These are phyloP conservation scores for Tachystola acroxantha DNA, from an alignment of 2,888 invertebrate species.

Conservation along the genomic window DNA sequence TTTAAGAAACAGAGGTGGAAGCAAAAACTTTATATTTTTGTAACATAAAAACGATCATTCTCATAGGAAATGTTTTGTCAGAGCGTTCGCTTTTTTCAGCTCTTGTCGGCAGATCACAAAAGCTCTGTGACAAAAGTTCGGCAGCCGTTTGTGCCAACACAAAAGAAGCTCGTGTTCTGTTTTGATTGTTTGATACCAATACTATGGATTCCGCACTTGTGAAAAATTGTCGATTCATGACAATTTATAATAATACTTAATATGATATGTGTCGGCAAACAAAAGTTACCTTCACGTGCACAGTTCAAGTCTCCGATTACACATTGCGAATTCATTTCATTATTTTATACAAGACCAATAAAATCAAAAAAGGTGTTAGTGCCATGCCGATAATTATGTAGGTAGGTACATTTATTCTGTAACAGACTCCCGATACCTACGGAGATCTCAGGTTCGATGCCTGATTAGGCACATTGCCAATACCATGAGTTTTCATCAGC, in stretches of 20 bases:
- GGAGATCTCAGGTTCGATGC: too few relatives aligned
- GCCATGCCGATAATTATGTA: too few relatives aligned
- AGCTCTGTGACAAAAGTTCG: slow-evolving; percentile 50
- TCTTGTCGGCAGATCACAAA: slow-evolving; percentile 47
- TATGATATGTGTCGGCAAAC: slow-evolving; percentile 44
- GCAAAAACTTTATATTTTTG: neutral
- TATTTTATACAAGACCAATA: too few relatives aligned
- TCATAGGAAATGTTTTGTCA: slow-evolving; percentile 34
- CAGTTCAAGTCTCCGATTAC: slow-evolving; percentile 11
- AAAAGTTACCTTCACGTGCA: slow-evolving; percentile 25
- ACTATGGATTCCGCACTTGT: slow-evolving; percentile 53
- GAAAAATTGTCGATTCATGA: slow-evolving; percentile 43
- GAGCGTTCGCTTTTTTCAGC: slow-evolving; percentile 35
- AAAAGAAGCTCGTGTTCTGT: slow-evolving; percentile 50
- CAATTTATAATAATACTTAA: slow-evolving; percentile 41
- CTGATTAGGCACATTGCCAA: too few relatives aligned
- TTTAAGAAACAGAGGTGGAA: neutral
- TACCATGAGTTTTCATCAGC: too few relatives aligned
- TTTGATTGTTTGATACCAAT: slow-evolving; percentile 66
- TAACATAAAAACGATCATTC: neutral
- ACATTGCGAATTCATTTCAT: slow-evolving; percentile 10
- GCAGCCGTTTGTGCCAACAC: slow-evolving; percentile 45
- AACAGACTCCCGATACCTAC: too few relatives aligned
- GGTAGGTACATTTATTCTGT: too few relatives aligned
- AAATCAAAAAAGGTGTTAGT: too few relatives aligned